Base-by-base conservation (phyloP, 2,888 invertebrate species). In the Erebia palarica region DNA sequence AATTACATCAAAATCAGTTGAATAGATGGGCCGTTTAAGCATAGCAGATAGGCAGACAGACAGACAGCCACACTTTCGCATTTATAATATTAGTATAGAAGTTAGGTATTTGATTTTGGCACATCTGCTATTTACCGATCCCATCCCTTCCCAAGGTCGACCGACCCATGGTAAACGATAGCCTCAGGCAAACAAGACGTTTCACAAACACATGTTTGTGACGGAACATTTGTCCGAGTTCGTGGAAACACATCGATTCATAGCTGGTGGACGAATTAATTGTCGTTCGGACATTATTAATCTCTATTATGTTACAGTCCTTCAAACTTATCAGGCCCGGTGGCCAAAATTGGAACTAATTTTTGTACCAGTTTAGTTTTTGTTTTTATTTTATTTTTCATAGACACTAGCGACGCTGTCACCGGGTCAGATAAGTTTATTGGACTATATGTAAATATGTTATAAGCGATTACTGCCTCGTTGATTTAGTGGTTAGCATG, bases 151-250 rank as follows among this genome's bases (percentile, higher is more conserved):
- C 21, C 57, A 57, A 5, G 27, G 58, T 14, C 14, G 49, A 21
- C 51, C 49, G 36, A 27, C 18, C 10, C 55, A 16, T 16, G 16
- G 64, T 27, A 49, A 64, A 51, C 64, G 51, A 49, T 64, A 9
- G 51, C 49, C 27, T 5, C 14, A 10, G 51, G 18, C 64, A 18
- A 47, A 55, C 42, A 64, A 47, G 63, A 64, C n/a, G 64, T 27
- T 53, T 64, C 51, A n/a, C 61, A 67, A 70, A 72, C 68, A 72
- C 68, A 69, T 65, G 68, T 72, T 64, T 21, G 27, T 64, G 64
- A 64, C 64, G 51, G 21, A 49, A n/a, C 64, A 64, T 64, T 64
- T 27, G 51, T 53, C 64, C 51, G n/a, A 49, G n/a, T 18, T 21
- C 13, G 18, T 44, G 18, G 61, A 13, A 61, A 59, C 36, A 67